Evolutionary conservation across 2,797 vertebrate genomes (phyloP), one percentile per base, ranked within the genome.

Genomic region (Coluber constrictor): DNA sequence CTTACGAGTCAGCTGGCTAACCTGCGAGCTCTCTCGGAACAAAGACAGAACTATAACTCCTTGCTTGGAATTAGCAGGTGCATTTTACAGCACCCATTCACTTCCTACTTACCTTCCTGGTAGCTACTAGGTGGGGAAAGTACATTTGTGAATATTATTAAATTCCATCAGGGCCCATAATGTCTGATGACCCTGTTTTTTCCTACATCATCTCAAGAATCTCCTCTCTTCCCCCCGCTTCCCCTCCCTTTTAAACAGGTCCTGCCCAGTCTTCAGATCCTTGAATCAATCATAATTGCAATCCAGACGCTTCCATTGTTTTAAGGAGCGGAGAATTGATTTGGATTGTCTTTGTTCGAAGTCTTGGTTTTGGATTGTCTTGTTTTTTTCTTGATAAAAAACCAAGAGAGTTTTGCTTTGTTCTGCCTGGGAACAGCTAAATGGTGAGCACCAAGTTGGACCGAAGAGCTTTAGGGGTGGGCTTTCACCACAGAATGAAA

Each of bases 401-500:
- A 57, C 2, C 20, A 90, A 92, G 92, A 89, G 89, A 88, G 59
- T 91, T 93, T 94, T n/a, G 91, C 94, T 96, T 93, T 95, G 88
- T 95, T 96, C 92, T 94, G 90, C 43, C 94, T 96, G 93, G 93
- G 92, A 94, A 88, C 93, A 91, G 95, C 95, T 96, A 90, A 91
- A 90, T 96, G 93, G 94, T 93, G 93, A 97, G 96, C 96, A 96
- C n/a, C 94, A 63, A 92, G 95, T 95, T 91, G 96, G 95, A 96
- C 96, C 93, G 96, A 96, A 96, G 97, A 95, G 96, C 96, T 96
- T 96, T 93, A 8, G 94, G 89, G 94, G n/a, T n/a, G 93, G 94
- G 90, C 94, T 63, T 96, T 91, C 83, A 37, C 96, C 95, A 95
- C 95, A 90, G 96, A 97, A 96, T 94, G 93, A 95, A 51, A 96